These are phyloP conservation scores for Spinus olivaceus DNA, from an alignment of 2,797 vertebrate genomes.

Conservation along the genomic window DNA sequence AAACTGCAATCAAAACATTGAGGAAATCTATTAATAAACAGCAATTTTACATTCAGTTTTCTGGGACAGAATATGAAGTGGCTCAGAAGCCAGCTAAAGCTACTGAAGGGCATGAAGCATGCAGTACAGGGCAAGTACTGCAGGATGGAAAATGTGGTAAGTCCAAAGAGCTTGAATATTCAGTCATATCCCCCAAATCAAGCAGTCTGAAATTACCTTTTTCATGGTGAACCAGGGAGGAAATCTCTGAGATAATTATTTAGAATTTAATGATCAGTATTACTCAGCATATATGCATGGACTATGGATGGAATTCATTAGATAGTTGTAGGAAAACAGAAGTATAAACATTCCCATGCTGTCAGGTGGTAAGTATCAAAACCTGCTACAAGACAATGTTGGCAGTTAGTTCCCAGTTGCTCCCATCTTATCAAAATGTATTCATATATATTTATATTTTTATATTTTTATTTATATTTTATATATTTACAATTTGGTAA, in stretches of 20 bases:
- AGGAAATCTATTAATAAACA: slow-evolving; percentile 94
- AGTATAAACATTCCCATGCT: neutral
- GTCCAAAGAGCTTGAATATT: neutral
- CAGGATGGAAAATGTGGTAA: slow-evolving; percentile 90
- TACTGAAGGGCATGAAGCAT: slow-evolving; percentile 78
- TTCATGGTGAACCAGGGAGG: neutral
- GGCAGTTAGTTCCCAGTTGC: neutral
- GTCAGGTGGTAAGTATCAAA: neutral
- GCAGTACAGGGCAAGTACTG: slow-evolving; percentile 86
- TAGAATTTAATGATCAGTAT: neutral
- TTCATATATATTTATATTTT: neutral
- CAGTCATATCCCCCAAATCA: neutral
- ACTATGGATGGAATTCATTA: neutral
- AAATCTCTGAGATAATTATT: neutral
- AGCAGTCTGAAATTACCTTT: neutral
- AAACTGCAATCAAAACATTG: slow-evolving; percentile 88
- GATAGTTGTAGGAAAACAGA: neutral
- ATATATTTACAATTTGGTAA: neutral
- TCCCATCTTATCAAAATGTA: neutral
- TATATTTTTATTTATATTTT: neutral
- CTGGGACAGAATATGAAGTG: slow-evolving; percentile 91
- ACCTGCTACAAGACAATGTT: neutral
- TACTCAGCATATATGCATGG: neutral
- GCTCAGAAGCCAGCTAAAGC: slow-evolving; percentile 85
- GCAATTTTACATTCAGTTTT: slow-evolving; percentile 94